Evolutionary conservation across 1,140 invertebrate genomes (phyloP), one percentile per base, ranked within the genome.

Genomic region (Lordiphosa clarofinis): DNA sequence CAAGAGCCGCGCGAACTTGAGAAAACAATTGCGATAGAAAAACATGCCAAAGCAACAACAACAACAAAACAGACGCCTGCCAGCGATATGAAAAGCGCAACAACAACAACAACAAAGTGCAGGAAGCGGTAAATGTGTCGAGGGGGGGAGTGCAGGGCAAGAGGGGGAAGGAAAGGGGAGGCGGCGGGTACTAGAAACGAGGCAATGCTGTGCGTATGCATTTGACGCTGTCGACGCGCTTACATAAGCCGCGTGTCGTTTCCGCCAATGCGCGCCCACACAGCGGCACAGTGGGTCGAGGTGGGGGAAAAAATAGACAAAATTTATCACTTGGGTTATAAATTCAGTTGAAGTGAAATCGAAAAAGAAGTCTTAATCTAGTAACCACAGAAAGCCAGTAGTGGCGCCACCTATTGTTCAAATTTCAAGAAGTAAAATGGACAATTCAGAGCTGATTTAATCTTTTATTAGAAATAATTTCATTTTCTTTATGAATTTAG

Each of bases 1-100:
- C 72, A 67, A 82, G 66, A 74, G 61, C 52, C 49, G 65, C 64
- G 69, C 75, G 75, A 81, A 81, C 75, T 81, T 81, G 76, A 75
- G 76, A 81, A 75, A 81, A 79, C 73, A 81, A 81, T 82, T 82
- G 76, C 76, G 67, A 82, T 81, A 81, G 75, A 74, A 81, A 75
- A 81, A 81, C 75, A 81, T 81, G 76, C 61, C 59, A 71, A 79
- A 68, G 52, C 21, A 42, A 31, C 37, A 44, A 36, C 52, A 52
- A 39, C 28, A 39, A 33, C 47, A 44, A 65, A 58, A 68, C 50
- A 56, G 52, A 73, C 55, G 37, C 19, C 46, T 28, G 7, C 5
- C 60, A 57, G 61, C 63, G 56, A 73, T 73, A 67, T 73, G 57
- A 67, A 71, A 67, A 73, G 73, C 73, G 48, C 56, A 56, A 36